Evolutionary conservation across 2,888 invertebrate genomes (phyloP).

Genomic region (Drosophila niveifrons): DNA sequence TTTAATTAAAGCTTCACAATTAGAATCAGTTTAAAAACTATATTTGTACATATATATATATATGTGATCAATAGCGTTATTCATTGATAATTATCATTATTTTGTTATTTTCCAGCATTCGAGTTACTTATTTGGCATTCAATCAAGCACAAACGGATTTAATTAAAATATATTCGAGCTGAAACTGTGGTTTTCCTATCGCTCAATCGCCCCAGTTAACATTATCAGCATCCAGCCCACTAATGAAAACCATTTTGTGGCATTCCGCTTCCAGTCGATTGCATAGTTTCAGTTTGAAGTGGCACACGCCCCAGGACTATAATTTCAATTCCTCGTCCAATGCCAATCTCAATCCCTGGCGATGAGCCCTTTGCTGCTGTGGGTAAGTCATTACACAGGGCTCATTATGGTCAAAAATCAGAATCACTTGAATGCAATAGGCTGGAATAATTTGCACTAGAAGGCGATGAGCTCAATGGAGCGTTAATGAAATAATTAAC

Average conservation of each 20-base stretch:
- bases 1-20: no score
- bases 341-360: not conserved
- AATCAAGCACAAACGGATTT: slow-evolving; percentile 39
- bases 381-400: slow-evolving; percentile 8
- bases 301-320: slow-evolving; percentile 1
- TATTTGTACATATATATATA: not conserved
- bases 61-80: not conserved
- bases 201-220: slow-evolving; percentile 1
- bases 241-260: slow-evolving; percentile 53
- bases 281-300: slow-evolving; percentile 57
- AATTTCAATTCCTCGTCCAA: not conserved
- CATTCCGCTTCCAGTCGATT: slow-evolving; percentile 58
- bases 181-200: slow-evolving; percentile 22
- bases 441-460: slow-evolving; percentile 66
- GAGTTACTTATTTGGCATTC: not conserved
- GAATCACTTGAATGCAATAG: slow-evolving; percentile 71
- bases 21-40: no score
- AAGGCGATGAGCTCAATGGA: slow-evolving; percentile 56
- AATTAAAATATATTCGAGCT: slow-evolving; percentile 57
- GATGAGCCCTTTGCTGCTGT: not conserved
- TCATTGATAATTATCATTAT: not conserved
- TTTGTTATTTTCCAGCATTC: not conserved
- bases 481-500: slow-evolving; percentile 75
- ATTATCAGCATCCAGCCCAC: slow-evolving; percentile 21
- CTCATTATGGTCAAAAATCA: slow-evolving; percentile 69